phyloP scores from a whole-genome alignment of 1,140 invertebrate species.

The Trissolcus basalis region DNA sequence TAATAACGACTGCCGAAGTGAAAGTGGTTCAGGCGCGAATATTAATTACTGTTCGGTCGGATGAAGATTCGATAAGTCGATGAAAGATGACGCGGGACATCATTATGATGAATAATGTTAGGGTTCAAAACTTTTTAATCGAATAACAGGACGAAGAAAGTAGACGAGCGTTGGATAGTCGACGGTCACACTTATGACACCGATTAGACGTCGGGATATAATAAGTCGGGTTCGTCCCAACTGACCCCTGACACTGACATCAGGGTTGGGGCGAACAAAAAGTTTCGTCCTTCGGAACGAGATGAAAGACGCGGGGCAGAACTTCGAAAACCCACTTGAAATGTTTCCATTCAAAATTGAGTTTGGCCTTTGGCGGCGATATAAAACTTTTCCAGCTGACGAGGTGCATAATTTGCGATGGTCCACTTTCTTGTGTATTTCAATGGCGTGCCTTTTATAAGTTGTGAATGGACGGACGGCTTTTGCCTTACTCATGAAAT shows the following conservation, averaged over 20 bases:
- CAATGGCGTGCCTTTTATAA: conserved; percentile 57
- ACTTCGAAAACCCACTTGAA: no score
- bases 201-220: conserved; percentile 38
- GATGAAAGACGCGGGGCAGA: no score
- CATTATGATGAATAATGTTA: conserved; percentile 13
- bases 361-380: conserved; percentile 42
- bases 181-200: conserved; percentile 51
- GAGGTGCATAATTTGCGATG: conserved; percentile 55
- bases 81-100: conserved; percentile 6
- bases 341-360: conserved; percentile 42
- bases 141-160: conserved; percentile 44
- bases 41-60: conserved; percentile 22
- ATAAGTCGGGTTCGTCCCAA: conserved; percentile 24
- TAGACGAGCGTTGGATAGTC: conserved; percentile 44
- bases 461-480: conserved; percentile 49
- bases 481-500: conserved; percentile 57
- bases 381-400: conserved; percentile 54
- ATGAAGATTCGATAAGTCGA: conserved; percentile 24
- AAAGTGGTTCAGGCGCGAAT: conserved; percentile 38
- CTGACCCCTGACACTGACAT: conserved; percentile 24
- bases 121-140: not conserved
- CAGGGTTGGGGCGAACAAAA: no score
- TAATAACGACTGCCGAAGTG: no score
- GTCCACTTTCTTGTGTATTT: conserved; percentile 61
- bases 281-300: no score